These are phyloP conservation scores for Drosophila cardini DNA, from an alignment of 1,140 invertebrate genomes.

Conservation along the genomic window DNA sequence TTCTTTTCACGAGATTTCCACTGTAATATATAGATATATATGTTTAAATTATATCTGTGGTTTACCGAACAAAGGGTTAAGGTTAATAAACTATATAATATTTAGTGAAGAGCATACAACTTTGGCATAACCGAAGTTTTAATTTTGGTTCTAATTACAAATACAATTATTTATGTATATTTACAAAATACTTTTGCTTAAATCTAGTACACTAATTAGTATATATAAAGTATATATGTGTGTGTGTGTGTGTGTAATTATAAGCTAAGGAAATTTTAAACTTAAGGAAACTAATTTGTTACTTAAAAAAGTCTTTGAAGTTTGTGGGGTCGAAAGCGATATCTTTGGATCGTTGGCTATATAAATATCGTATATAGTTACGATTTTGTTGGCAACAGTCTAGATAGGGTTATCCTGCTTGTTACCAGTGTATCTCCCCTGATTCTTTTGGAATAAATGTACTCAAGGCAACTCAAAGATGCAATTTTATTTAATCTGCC, in stretches of 20 bases:
- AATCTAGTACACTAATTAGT: conserved; percentile 30
- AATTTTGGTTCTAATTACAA: conserved; percentile 38
- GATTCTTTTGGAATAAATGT: conserved; percentile 33
- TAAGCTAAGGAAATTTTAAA: conserved; percentile 52
- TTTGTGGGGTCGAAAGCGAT: conserved; percentile 4
- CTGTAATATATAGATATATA: no score
- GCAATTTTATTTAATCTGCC: conserved; percentile 50
- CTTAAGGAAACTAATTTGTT: conserved; percentile 31
- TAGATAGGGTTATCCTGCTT: neutral
- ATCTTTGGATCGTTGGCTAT: conserved; percentile 13
- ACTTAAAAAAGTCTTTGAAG: conserved; percentile 50
- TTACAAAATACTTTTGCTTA: conserved; percentile 53
- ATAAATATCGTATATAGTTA: neutral
- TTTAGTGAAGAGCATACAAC: conserved; percentile 61
- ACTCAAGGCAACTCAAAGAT: conserved; percentile 25
- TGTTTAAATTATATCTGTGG: neutral
- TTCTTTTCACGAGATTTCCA: conserved; percentile 42
- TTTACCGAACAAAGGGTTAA: conserved; percentile 36
- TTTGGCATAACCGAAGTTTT: conserved; percentile 49
- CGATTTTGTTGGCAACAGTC: no score
- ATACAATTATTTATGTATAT: conserved; percentile 46
- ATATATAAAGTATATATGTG: conserved; percentile 8
- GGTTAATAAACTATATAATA: conserved; percentile 20
- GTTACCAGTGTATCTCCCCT: no score
- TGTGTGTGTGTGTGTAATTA: conserved; percentile 7